Evolutionary conservation across 2,888 invertebrate genomes (phyloP).

Genomic region (Apocheima hispidaria): DNA sequence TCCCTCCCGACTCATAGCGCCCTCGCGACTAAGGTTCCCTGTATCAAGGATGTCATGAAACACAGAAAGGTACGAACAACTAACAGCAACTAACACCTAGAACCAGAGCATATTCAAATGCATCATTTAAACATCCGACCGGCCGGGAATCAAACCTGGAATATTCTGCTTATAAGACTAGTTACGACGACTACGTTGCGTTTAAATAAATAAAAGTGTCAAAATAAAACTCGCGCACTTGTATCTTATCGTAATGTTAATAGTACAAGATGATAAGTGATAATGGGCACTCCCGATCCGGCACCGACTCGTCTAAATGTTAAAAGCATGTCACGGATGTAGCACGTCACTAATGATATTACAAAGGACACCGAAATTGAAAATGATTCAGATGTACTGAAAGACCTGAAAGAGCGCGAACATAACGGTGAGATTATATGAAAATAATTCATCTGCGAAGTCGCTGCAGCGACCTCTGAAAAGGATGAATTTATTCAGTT

Average conservation of each 20-base stretch:
- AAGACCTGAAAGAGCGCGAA: conserved; percentile 7
- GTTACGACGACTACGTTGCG: not conserved
- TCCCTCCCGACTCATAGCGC: too few species aligned
- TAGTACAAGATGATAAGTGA: conserved; percentile 35
- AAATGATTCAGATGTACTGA: conserved; percentile 23
- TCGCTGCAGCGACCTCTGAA: conserved; percentile 26
- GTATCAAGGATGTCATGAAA: too few species aligned
- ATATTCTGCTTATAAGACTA: too few species aligned
- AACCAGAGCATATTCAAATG: too few species aligned
- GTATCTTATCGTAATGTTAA: conserved; percentile 40
- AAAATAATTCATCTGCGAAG: conserved; percentile 29
- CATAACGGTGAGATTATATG: conserved; percentile 14
- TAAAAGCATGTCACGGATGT: conserved; percentile 21
- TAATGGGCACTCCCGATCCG: conserved; percentile 41
- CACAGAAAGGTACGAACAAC: too few species aligned
- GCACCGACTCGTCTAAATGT: conserved; percentile 24
- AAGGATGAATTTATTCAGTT: conserved; percentile 22
- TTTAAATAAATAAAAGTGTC: conserved; percentile 27
- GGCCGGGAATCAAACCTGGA: too few species aligned
- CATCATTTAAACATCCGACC: too few species aligned
- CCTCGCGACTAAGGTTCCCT: too few species aligned
- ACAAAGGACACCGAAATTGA: conserved; percentile 20
- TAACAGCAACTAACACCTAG: too few species aligned
- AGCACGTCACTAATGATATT: conserved; percentile 3
- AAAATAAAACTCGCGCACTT: conserved; percentile 28